Base-by-base conservation (phyloP, 2,888 invertebrate genomes). In the Eulithis testata region DNA sequence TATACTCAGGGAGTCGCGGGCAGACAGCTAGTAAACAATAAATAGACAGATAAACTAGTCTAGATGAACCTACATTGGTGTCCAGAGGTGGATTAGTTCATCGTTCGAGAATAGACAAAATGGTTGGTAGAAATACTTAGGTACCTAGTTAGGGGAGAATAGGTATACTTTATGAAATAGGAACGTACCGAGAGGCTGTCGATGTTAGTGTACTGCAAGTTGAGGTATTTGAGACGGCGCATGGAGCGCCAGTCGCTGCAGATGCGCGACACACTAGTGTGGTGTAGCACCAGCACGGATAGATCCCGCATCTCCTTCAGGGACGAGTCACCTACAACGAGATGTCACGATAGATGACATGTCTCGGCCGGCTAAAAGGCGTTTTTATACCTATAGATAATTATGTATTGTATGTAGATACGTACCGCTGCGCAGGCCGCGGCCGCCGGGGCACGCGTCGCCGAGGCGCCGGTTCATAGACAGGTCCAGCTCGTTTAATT, bases 391-490 rank as follows among this genome's bases (percentile, higher is more conserved):
- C 21, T 1, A 21, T 21, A 21, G 1, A 21, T 21, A 21, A 1
- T 2, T 21, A 21, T 21, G 21, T 21, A 21, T 21, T 21, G 21
- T 21, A 21, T 21, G n/a, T 11, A 7, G 1, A 2, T 1, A 12
- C 60, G 9, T 51, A 67, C 67, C 67, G 57, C 55, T 66, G 21
- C 36, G 37, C 7, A 11, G 43, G 36, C 11, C 3, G 11, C 1
- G 3, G 3, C 55, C 52, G 37, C 63, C 66, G 44, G 36, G 6
- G 70, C 83, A 82, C 31, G 80, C 72, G 69, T 78, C 75, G 11
- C 67, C 62, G n/a, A 83, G 69, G 4, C 37, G 27, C 56, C 49
- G 14, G 74, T 83, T 83, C 65, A 14, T 0, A 14, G 50, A 54
- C 37, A 83, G 78, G 37, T 12, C 11, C 57, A 81, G 78, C 40